Base-by-base conservation (phyloP, 2,113 vertebrate species). In the Myocastor coypus region DNA sequence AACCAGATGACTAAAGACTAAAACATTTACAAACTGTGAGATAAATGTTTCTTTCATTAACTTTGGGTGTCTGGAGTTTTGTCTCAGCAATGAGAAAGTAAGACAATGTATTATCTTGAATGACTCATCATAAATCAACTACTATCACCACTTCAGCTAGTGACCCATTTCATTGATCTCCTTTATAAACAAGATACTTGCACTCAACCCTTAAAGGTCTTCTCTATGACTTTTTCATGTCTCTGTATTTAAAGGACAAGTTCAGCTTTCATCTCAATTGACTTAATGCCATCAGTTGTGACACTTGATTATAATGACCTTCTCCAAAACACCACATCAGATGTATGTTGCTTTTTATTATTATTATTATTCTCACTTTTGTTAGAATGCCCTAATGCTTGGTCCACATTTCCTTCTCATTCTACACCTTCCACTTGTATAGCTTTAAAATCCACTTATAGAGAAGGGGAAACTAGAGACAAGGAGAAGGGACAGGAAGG, bases 341-440 rank as follows among this genome's bases (percentile, higher is more conserved):
- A 26, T 42, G 52, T 94, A n/a, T 77, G 89, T 94, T 86, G 66
- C n/a, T 63, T 17, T 88, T 20, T 46, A 93, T 68, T 24, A n/a
- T n/a, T n/a, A n/a, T 85, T 24, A 61, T 40, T 22, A 82, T 83
- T 88, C 20, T 78, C 16, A 92, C 55, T 77, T 91, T 12, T 59
- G 7, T 64, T n/a, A 75, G 24, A 28, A 30, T 61, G 10, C 34
- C 32, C 66, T 37, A 75, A 16, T 30, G 30, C 32, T 95, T n/a
- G 37, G 37, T 46, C 57, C 73, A 82, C 11, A 77, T 26, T 40
- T 69, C 28, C 40, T 92, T 50, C 34, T 89, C 14, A 92, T 32
- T 52, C 63, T 11, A 40, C 17, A 42, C 1, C 7, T 83, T 42
- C n/a, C 55, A 80, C 32, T 80, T 59, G 13, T 34, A 42, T 2